Evolutionary conservation across 2,113 vertebrate species (phyloP).

Genomic region (Platanista minor): DNA sequence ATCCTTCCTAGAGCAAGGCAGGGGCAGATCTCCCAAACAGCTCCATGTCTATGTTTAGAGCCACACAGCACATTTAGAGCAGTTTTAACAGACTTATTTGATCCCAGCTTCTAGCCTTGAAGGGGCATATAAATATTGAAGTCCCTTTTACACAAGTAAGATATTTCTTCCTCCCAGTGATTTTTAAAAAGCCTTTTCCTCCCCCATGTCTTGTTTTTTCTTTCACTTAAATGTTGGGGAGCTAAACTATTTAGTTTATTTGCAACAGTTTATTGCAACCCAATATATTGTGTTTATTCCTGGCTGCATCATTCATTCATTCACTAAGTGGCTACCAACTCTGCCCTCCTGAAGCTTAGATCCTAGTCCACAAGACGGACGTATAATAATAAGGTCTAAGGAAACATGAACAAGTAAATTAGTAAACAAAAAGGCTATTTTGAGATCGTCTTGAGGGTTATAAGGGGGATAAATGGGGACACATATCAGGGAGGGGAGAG

Average conservation of each 20-base stretch:
- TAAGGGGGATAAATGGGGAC: background rate
- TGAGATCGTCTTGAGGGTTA: background rate
- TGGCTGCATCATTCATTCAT: background rate
- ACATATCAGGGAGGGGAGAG: background rate
- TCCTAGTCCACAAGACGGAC: background rate
- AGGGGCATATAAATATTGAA: background rate
- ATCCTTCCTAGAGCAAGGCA: background rate
- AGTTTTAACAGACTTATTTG: background rate
- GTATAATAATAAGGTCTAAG: background rate
- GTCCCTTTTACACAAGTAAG: background rate
- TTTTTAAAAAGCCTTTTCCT: background rate
- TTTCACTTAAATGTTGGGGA: background rate
- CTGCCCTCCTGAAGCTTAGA: background rate
- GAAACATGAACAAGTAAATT: background rate
- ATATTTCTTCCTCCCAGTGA: background rate
- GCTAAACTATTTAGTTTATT: background rate
- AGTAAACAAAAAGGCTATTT: background rate
- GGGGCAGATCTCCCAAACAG: too few relatives aligned
- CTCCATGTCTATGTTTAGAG: accelerated
- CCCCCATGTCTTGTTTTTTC: background rate
- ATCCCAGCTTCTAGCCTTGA: background rate
- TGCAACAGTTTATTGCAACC: background rate
- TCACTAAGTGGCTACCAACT: background rate
- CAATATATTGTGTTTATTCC: background rate
- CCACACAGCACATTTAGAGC: background rate